phyloP scores from a whole-genome alignment of 1,140 invertebrate species.

The Musca vetustissima region DNA sequence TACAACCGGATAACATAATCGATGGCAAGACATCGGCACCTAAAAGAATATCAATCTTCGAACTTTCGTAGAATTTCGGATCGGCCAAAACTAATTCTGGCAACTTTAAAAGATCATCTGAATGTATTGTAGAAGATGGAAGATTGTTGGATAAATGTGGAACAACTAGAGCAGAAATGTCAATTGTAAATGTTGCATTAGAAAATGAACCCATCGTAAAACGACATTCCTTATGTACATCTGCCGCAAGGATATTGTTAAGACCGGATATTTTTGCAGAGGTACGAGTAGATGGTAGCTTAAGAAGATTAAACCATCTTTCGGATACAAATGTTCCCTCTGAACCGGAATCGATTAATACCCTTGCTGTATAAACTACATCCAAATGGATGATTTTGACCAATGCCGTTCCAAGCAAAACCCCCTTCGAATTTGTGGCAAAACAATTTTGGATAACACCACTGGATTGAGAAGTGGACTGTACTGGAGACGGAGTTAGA shows the following conservation, averaged over 20 bases:
- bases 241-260: not conserved
- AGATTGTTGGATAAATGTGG: not conserved
- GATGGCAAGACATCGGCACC: not conserved
- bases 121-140: not conserved
- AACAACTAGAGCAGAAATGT: not conserved
- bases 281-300: not conserved
- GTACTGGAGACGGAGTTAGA: no score
- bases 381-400: not conserved
- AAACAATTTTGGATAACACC: no score
- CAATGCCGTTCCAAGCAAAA: not conserved
- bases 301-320: not conserved
- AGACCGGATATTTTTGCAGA: not conserved
- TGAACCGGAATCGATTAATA: not conserved
- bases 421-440: not conserved
- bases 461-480: no score
- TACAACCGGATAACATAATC: not conserved
- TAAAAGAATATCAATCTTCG: not conserved
- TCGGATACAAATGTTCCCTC: conserved; percentile 1
- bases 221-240: not conserved
- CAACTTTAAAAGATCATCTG: no score
- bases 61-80: not conserved
- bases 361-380: not conserved
- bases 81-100: not conserved
- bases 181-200: not conserved
- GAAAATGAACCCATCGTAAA: not conserved